Evolutionary conservation across 1,140 invertebrate genomes (phyloP).

Genomic region (Drosophila rufa): DNA sequence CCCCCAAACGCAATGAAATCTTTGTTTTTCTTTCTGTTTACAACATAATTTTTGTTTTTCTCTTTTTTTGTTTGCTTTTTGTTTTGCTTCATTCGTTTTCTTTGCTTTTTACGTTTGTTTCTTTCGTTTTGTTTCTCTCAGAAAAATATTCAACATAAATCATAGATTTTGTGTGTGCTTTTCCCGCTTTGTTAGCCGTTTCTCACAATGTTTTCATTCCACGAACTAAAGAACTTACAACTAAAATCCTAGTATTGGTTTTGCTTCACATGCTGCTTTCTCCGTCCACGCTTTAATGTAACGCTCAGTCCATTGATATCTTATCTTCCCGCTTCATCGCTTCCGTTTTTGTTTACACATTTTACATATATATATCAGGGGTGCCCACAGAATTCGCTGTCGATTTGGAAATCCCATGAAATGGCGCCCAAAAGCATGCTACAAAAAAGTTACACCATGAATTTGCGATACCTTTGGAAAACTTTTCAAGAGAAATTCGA

Average conservation of each 20-base stretch:
- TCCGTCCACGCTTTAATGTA: slow-evolving; percentile 58
- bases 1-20: slow-evolving; percentile 69
- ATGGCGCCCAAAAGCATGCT: not conserved
- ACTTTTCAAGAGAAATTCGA: too few species aligned
- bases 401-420: not conserved
- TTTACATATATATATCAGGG: slow-evolving; percentile 7
- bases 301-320: slow-evolving; percentile 81
- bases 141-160: slow-evolving; percentile 76
- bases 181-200: slow-evolving; percentile 47
- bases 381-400: not conserved
- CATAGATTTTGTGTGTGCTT: slow-evolving; percentile 65
- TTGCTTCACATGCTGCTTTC: slow-evolving; percentile 47
- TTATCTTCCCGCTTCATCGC: slow-evolving; percentile 35
- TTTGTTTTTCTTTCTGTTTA: slow-evolving; percentile 74
- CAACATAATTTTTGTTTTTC: slow-evolving; percentile 64
- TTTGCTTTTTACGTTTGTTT: slow-evolving; percentile 21
- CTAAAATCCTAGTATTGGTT: slow-evolving; percentile 75
- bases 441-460: not conserved
- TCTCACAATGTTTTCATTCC: slow-evolving; percentile 58
- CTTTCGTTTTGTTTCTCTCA: slow-evolving; percentile 51
- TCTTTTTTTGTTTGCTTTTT: slow-evolving; percentile 8
- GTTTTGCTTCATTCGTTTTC: slow-evolving; percentile 13
- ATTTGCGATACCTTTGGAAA: too few species aligned
- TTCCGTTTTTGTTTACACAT: slow-evolving; percentile 20
- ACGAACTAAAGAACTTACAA: slow-evolving; percentile 60